A percentile compares a stretch with the other conserved stretches of the same genome.
Conservation (phyloP, 2,888 invertebrate species). For the Chymomyza fuscimana region DNA sequence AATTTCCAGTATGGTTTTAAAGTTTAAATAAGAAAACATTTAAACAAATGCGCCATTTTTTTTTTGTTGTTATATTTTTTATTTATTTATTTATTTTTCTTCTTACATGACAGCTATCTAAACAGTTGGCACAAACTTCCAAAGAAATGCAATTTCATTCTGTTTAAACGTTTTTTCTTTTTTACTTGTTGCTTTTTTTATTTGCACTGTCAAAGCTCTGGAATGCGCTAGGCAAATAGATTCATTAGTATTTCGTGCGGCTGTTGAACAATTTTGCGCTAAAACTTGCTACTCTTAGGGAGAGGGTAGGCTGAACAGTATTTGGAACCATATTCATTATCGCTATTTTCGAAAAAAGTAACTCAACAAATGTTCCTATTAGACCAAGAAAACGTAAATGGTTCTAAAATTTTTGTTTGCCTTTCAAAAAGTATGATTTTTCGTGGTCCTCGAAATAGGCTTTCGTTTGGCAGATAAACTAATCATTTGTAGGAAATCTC, state of each 20-base stretch:
- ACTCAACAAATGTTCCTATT: too few relatives aligned
- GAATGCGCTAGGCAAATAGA: slow-evolving; percentile 64
- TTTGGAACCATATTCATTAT: too few relatives aligned
- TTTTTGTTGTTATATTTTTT: not conserved
- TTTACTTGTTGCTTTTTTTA: slow-evolving; percentile 10
- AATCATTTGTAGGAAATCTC: too few relatives aligned
- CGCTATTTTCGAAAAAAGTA: too few relatives aligned
- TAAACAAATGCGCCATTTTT: not conserved
- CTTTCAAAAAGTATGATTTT: too few relatives aligned
- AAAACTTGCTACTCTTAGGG: not conserved
- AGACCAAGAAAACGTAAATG: too few relatives aligned
- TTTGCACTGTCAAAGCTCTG: slow-evolving; percentile 52
- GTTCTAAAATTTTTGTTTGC: too few relatives aligned
- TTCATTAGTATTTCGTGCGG: not conserved
- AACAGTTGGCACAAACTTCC: slow-evolving; percentile 30
- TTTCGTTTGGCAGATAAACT: too few relatives aligned
- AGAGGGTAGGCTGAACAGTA: too few relatives aligned
- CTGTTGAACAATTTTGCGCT: not conserved
- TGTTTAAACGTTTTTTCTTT: slow-evolving; percentile 10
- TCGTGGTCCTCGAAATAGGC: too few relatives aligned
- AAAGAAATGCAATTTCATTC: slow-evolving; percentile 64
- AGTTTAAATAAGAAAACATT: slow-evolving; percentile 5
- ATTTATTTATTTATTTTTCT: slow-evolving; percentile 12
- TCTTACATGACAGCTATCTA: not conserved
- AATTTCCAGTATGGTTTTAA: not conserved